Evolutionary conservation across 1,140 invertebrate genomes (phyloP), one percentile per base, ranked within the genome.

Genomic region (Drosophila parvula): DNA sequence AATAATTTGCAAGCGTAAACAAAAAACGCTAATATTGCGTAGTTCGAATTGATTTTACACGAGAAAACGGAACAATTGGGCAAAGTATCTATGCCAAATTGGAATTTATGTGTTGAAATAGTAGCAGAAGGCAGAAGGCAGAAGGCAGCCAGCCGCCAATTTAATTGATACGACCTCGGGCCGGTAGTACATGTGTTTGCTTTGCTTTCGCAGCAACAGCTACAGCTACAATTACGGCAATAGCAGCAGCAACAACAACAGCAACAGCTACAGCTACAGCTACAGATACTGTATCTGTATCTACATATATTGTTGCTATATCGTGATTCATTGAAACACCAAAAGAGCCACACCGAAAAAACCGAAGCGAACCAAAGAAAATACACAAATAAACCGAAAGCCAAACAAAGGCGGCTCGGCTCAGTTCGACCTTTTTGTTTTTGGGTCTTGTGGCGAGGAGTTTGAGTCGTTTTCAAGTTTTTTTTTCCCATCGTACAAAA

Each of bases 131-230:
- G 34, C 60, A 45, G 27, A 69, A 59, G 59, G 47, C 32, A 67
- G 32, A 32, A 41, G 36, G 40, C 18, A 47, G 12, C 11, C 61
- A 38, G 34, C 18, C 34, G 41, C 55, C 57, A 45, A 71, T 70
- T 78, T 70, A 81, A 85, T 85, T 75, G 74, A 81, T 76, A 51
- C 62, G 75, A 74, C 82, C 82, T 81, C 75, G 78, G 43, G 18
- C 51, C 12, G 34, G 38, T 53, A 77, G 51, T 70, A 55, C 62
- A 65, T 68, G 57, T 57, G 73, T 76, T 65, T 65, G 44, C 62
- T 40, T 55, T 74, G 47, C 70, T 57, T 71, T 70, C 36, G 65
- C 41, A 11, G 32, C 53, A 6, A 32, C 32, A 32, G 9, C 32
- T 34, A 34, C 32, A 34, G 32, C 32, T 34, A 34, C 32, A 34